Evolutionary conservation across 2,113 vertebrate species (phyloP), one percentile per base, ranked within the genome.

Genomic region (Hydrolagus affinis): DNA sequence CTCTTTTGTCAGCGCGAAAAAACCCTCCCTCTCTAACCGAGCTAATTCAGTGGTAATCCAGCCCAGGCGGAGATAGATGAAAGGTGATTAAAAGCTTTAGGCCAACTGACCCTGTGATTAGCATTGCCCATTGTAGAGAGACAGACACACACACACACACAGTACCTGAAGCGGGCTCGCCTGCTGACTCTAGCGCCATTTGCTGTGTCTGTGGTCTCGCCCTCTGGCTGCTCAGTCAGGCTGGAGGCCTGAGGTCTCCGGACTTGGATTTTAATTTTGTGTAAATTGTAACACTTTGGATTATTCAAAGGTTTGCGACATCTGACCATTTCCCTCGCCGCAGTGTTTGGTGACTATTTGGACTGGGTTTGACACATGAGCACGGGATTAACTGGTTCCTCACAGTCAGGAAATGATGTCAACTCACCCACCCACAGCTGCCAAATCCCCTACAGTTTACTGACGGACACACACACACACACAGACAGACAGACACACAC

Each of bases 321-420:
- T 95, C 95, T 96, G 95, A 96, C 95, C 95, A 96, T 96, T 94
- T 96, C 92, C 94, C 93, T 85, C 91, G 76, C 87, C 91, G 89
- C 66, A 94, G 90, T 89, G 94, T 90, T 23, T 60, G 62, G 93
- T 92, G 91, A 93, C 92, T 90, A 94, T 91, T 93, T n/a, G n/a
- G 91, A 74, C 91, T 92, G 90, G 93, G 92, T 90, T n/a, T 94
- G 94, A 92, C 95, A 96, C 95, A 96, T 96, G 90, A 87, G 91
- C 89, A 92, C 89, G 64, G 87, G 88, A 77, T 87, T 91, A 90
- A 0, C 89, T 86, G 86, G 89, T 87, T 86, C 85, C 88, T 88
- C 88, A 87, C 89, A 8, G 30, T 1, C 72, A 25, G 72, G 72
- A 11, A 44, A 23, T 62, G 59, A 64, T 60, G 57, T 15, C 14